These are phyloP conservation scores for Channallabes apus DNA, from an alignment of 2,797 vertebrate genomes.

Conservation along the genomic window DNA sequence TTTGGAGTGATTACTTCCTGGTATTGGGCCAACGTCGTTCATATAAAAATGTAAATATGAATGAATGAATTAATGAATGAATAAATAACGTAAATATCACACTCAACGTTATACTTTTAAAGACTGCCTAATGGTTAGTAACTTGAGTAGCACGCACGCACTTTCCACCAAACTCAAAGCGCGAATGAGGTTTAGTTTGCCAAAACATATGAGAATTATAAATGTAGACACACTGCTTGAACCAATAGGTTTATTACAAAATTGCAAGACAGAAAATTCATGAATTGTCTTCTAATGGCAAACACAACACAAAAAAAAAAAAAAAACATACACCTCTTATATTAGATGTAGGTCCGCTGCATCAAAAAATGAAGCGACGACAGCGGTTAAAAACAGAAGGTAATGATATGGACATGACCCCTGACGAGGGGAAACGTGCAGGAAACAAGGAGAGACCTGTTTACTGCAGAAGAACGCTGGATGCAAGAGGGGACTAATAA, in stretches of 20 bases:
- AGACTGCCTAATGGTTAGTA: neutral
- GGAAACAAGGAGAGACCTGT: slow-evolving; percentile 25
- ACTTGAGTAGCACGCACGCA: neutral
- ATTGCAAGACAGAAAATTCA: slow-evolving; percentile 71
- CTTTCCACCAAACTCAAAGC: neutral
- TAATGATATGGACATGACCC: slow-evolving; percentile 42
- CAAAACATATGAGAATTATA: slow-evolving; percentile 3
- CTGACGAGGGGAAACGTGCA: slow-evolving; percentile 24
- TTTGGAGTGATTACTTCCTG: neutral
- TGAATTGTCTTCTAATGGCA: slow-evolving; percentile 70
- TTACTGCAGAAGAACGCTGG: slow-evolving; percentile 33
- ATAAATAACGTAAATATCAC: neutral
- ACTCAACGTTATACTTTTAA: neutral
- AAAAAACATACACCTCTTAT: slow-evolving; percentile 63
- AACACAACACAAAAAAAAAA: slow-evolving; percentile 72
- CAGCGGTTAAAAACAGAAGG: slow-evolving; percentile 56
- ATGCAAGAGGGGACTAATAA: slow-evolving; percentile 21
- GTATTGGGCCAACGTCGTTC: neutral
- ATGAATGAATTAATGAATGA: neutral
- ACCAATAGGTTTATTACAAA: slow-evolving; percentile 75
- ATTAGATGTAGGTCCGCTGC: slow-evolving; percentile 60
- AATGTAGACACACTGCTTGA: slow-evolving; percentile 54
- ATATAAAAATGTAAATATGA: neutral
- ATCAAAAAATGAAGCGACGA: slow-evolving; percentile 51
- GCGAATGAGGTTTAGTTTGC: neutral